Conservation (phyloP, 2,888 invertebrate species). For the Pandemis corylana region DNA sequence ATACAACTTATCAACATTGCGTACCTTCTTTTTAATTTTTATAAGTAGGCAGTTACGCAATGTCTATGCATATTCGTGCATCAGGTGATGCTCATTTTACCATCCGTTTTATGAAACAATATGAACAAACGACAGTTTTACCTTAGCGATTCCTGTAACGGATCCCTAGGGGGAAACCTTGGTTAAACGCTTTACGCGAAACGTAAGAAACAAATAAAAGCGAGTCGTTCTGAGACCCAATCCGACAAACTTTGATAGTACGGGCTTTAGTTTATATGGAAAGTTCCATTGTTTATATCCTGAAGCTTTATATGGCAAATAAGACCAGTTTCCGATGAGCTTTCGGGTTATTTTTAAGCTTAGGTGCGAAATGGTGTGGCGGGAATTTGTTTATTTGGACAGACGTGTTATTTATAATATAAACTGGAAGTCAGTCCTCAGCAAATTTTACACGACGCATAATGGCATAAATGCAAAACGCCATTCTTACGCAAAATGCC, state of each 20-base stretch:
- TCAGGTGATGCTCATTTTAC: no score
- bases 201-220: constrained; percentile 38
- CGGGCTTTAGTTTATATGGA: constrained; percentile 37
- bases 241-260: constrained; percentile 38
- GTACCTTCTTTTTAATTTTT: no score
- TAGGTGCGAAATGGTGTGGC: neutral
- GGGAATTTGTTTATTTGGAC: neutral
- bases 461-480: no score
- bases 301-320: constrained; percentile 21
- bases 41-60: no score
- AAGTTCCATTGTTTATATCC: constrained; percentile 36
- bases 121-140: neutral
- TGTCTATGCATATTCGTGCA: no score
- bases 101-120: no score
- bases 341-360: constrained; percentile 23
- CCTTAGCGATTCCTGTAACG: neutral
- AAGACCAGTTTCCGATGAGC: constrained; percentile 21
- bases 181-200: constrained; percentile 26
- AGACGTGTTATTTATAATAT: no score
- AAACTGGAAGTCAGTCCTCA: no score
- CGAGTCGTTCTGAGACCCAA: constrained; percentile 26
- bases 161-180: neutral
- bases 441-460: no score
- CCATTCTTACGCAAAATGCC: no score
- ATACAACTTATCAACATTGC: no score